These are phyloP conservation scores for Bombylius major DNA, from an alignment of 2,888 invertebrate genomes.

Conservation along the genomic window DNA sequence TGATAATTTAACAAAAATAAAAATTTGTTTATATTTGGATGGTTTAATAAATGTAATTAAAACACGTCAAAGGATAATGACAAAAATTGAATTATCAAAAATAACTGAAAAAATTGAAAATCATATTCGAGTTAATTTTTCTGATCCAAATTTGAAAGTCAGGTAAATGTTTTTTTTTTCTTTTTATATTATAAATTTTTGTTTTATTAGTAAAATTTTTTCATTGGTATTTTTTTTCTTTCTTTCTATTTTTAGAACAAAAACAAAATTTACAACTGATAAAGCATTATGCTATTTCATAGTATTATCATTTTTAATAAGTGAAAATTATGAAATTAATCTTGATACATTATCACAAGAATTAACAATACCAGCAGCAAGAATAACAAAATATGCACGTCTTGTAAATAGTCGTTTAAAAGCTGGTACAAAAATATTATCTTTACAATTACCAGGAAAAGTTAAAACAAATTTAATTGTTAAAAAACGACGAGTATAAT, in stretches of 20 bases:
- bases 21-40: slow-evolving; percentile 32
- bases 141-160: slow-evolving; percentile 8
- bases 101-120: slow-evolving; percentile 33
- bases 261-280: slow-evolving; percentile 24
- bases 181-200: neutral
- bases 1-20: slow-evolving; percentile 21
- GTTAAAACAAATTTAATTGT: neutral
- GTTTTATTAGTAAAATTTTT: neutral
- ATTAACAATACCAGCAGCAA: slow-evolving; percentile 22
- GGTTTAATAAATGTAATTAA: slow-evolving; percentile 25
- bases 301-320: slow-evolving; percentile 25
- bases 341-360: slow-evolving; percentile 21
- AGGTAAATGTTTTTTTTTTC: slow-evolving; percentile 1
- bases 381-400: slow-evolving; percentile 25
- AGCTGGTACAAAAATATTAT: slow-evolving; percentile 17
- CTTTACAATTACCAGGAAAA: slow-evolving; percentile 22
- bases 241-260: slow-evolving; percentile 16
- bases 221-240: neutral
- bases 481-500: neutral
- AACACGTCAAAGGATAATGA: slow-evolving; percentile 20
- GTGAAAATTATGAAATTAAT: slow-evolving; percentile 24
- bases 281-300: slow-evolving; percentile 32
- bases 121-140: slow-evolving; percentile 28
- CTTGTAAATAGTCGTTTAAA: slow-evolving; percentile 23
- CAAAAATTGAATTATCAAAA: slow-evolving; percentile 22